Conservation (phyloP, 2,113 vertebrate species). For the Ardeotis arabs region DNA sequence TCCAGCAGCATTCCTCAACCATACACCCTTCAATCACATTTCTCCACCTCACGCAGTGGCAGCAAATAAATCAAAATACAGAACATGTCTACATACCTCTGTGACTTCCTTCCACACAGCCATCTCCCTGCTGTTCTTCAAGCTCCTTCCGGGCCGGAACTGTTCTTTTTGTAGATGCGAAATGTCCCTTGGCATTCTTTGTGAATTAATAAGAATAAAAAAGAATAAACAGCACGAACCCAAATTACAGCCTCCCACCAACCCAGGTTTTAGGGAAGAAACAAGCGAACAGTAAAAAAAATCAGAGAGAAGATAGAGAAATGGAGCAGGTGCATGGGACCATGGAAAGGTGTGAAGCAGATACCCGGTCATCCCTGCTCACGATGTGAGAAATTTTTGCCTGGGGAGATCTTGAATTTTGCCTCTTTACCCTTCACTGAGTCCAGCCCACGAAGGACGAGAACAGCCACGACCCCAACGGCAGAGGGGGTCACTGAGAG, state of each 20-base stretch:
- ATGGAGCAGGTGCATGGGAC: background rate
- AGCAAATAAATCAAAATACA: background rate
- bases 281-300: background rate
- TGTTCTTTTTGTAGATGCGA: background rate
- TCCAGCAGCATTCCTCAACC: background rate
- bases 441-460: background rate
- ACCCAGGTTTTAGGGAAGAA: background rate
- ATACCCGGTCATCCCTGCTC: background rate
- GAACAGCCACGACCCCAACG: accelerated
- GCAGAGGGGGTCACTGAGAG: background rate
- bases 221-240: accelerated
- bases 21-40: accelerated
- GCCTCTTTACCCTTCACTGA: background rate
- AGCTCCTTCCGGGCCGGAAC: background rate
- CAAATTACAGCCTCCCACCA: background rate
- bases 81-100: background rate
- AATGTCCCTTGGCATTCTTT: background rate
- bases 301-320: background rate
- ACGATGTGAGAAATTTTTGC: accelerated
- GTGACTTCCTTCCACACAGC: background rate
- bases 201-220: background rate
- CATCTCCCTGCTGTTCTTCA: background rate
- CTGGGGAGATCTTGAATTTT: background rate
- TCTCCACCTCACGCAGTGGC: background rate
- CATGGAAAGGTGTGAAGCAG: accelerated